These are phyloP conservation scores for Villa cingulata DNA, from an alignment of 2,888 invertebrate species.

Conservation along the genomic window DNA sequence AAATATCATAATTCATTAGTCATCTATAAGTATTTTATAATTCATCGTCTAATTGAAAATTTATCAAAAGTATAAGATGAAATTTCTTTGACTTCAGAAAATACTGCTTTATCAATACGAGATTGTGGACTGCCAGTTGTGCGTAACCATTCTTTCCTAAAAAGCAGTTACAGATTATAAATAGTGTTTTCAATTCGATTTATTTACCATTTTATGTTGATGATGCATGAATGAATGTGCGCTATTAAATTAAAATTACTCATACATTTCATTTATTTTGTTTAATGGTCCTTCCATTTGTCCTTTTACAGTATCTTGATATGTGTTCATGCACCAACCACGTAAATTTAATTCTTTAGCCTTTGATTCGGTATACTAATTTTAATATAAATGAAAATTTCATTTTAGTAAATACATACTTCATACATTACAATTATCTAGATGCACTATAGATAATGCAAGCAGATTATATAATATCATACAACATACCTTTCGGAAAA, in stretches of 20 bases:
- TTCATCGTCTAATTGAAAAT: slow-evolving; percentile 37
- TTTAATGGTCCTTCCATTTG: slow-evolving; percentile 41
- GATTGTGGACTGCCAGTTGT: slow-evolving; percentile 62
- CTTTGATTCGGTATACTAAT: slow-evolving; percentile 45
- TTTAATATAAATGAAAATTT: no score
- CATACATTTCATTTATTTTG: slow-evolving; percentile 45
- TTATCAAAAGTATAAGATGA: slow-evolving; percentile 36
- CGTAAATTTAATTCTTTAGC: slow-evolving; percentile 42
- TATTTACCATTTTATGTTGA: no score
- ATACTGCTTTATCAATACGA: slow-evolving; percentile 56
- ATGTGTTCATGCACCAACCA: slow-evolving; percentile 58
- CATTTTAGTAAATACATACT: no score
- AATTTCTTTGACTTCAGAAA: slow-evolving; percentile 49
- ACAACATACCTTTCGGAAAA: slow-evolving; percentile 39
- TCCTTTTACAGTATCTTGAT: slow-evolving; percentile 47
- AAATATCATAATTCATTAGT: no score
- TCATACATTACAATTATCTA: no score
- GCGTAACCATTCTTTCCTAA: slow-evolving; percentile 37
- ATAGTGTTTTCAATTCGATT: no score
- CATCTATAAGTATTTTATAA: no score
- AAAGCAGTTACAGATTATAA: no score
- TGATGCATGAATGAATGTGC: no score
- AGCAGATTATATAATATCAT: background rate
- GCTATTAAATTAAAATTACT: no score
- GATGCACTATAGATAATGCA: background rate